phyloP scores from a whole-genome alignment of 2,113 vertebrate species.

The Drymodes brunneopygia region DNA sequence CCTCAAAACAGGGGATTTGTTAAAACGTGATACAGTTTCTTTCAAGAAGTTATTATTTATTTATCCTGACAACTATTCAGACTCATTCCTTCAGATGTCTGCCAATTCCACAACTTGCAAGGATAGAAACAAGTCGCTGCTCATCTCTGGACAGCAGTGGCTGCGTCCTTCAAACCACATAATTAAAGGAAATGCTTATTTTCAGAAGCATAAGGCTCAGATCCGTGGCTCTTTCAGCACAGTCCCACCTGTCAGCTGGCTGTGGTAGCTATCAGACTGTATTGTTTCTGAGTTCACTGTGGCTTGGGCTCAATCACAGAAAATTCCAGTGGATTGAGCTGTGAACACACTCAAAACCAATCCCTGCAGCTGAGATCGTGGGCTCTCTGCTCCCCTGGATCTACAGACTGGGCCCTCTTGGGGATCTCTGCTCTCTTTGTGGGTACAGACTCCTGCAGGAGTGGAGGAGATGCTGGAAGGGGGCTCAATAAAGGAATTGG shows the following conservation, averaged over 20 bases:
- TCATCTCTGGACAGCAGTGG: not conserved
- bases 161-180: not conserved
- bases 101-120: not conserved
- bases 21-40: not conserved
- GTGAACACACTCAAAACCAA: not conserved
- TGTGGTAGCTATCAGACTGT: not conserved
- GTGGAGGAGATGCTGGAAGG: not conserved
- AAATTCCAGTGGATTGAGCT: not conserved
- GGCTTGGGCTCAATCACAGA: not conserved
- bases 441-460: not conserved
- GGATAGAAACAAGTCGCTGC: not conserved
- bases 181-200: not conserved
- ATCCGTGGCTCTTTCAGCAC: not conserved
- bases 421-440: not conserved
- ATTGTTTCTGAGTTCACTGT: not conserved
- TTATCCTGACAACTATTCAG: not conserved
- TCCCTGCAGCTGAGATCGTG: not conserved
- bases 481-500: not conserved
- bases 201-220: not conserved
- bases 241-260: not conserved
- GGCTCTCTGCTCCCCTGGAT: not conserved
- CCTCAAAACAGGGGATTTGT: fast-evolving
- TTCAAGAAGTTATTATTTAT: not conserved
- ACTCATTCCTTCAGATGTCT: not conserved
- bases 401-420: too few species aligned